phyloP scores from a whole-genome alignment of 1,140 invertebrate species.

The Choristoneura fumiferana region DNA sequence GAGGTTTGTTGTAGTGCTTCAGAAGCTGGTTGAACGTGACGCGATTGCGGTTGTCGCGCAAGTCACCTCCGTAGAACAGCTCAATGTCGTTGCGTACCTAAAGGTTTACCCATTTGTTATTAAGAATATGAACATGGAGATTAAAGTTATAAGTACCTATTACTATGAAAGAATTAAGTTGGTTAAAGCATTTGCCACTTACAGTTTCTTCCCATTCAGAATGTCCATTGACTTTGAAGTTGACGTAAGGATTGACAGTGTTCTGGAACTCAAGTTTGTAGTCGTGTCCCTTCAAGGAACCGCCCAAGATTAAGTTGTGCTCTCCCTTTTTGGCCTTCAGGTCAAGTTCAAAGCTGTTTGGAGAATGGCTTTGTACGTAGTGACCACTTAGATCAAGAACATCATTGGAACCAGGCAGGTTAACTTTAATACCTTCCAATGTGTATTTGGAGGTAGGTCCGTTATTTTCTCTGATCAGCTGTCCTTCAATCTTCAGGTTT shows the following conservation, averaged over 20 bases:
- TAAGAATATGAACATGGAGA: too few relatives aligned
- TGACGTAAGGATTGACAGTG: conserved; percentile 79
- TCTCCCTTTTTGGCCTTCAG: conserved; percentile 76
- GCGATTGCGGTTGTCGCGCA: conserved; percentile 78
- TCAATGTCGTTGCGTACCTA: conserved; percentile 78
- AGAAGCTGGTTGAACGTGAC: conserved; percentile 74
- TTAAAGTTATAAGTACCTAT: conserved; percentile 29
- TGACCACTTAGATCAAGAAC: conserved; percentile 78
- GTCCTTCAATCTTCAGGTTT: conserved; percentile 54
- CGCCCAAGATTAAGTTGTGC: conserved; percentile 70
- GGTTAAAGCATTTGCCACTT: conserved; percentile 29
- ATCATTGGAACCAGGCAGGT: conserved; percentile 60
- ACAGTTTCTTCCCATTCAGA: conserved; percentile 47
- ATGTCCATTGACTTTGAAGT: conserved; percentile 74
- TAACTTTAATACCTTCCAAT: conserved; percentile 80
- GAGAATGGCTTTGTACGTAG: conserved; percentile 48
- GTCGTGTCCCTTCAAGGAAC: conserved; percentile 55
- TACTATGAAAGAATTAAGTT: not conserved
- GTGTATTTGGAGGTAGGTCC: conserved; percentile 70
- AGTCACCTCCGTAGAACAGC: conserved; percentile 81
- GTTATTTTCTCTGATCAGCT: conserved; percentile 49
- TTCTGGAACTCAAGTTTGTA: conserved; percentile 75
- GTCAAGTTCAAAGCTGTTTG: conserved; percentile 67
- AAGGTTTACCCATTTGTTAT: too few relatives aligned
- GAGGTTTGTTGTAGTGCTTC: conserved; percentile 52